Percentiles rank a stretch among this genome's conserved stretches.
These are phyloP conservation scores for Cantharis lateralis DNA, from an alignment of 2,888 invertebrate genomes.

Conservation along the genomic window DNA sequence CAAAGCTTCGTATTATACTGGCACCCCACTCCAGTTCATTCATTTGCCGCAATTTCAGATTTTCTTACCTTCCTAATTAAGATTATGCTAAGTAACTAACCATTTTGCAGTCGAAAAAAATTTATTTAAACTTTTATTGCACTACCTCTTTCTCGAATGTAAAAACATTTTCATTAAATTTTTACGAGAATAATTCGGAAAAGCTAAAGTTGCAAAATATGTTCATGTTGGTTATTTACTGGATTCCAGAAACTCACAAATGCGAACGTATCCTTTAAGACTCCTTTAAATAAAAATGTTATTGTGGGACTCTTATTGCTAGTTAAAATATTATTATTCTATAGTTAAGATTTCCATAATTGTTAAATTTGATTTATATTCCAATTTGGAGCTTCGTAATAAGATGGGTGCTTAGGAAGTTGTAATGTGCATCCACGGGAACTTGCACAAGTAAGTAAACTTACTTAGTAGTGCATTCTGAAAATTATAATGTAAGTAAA, in stretches of 20 bases:
- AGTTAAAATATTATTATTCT: background rate
- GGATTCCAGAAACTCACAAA: background rate
- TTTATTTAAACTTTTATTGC: background rate
- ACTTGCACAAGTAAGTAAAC: background rate
- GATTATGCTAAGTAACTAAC: background rate
- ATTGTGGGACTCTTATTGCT: background rate
- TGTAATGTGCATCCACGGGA: background rate
- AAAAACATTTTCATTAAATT: background rate
- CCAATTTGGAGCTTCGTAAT: background rate
- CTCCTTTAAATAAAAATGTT: background rate
- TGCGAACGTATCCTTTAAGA: background rate
- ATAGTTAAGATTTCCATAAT: background rate
- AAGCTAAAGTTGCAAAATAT: background rate
- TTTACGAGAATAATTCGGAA: background rate
- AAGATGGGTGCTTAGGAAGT: background rate
- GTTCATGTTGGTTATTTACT: background rate
- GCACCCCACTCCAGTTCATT: background rate
- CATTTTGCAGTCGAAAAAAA: background rate
- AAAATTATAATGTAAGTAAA: background rate
- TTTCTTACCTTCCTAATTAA: background rate
- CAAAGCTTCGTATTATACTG: background rate
- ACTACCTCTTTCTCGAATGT: background rate
- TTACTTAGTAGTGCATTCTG: background rate
- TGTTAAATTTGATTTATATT: background rate
- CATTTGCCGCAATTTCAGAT: background rate